Conservation (phyloP, 2,888 invertebrate species). For the Zygaena filipendulae region DNA sequence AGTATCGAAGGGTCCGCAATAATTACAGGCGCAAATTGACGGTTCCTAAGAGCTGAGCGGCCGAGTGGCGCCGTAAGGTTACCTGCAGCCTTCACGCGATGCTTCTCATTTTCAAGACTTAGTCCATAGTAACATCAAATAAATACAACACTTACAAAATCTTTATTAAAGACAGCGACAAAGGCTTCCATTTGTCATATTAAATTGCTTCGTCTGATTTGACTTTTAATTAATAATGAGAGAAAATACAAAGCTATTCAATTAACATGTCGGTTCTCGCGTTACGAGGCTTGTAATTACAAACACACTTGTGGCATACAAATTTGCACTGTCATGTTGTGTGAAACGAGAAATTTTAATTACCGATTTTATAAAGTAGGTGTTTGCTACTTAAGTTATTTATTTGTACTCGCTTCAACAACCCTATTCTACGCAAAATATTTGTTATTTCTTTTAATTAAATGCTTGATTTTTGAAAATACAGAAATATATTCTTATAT, state of each 20-base stretch:
- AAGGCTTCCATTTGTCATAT: too few relatives aligned
- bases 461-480: too few relatives aligned
- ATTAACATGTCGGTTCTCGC: too few relatives aligned
- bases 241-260: too few relatives aligned
- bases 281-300: conserved; percentile 52
- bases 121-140: conserved; percentile 14
- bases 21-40: conserved; percentile 67
- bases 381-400: too few relatives aligned
- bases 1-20: conserved; percentile 69
- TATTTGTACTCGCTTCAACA: too few relatives aligned
- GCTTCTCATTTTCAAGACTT: conserved; percentile 25
- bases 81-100: conserved; percentile 53
- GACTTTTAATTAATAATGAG: too few relatives aligned
- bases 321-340: conserved; percentile 55
- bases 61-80: conserved; percentile 54
- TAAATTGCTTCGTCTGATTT: too few relatives aligned
- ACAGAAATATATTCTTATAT: too few relatives aligned
- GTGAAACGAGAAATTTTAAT: conserved; percentile 53
- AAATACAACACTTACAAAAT: conserved; percentile 10
- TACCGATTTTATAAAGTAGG: too few relatives aligned
- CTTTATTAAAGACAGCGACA: conserved; percentile 9
- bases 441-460: too few relatives aligned
- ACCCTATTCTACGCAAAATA: too few relatives aligned
- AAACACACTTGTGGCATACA: conserved; percentile 31
- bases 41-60: conserved; percentile 55